Conservation (phyloP, 2,113 vertebrate genomes). For the Hiodon tergisus region DNA sequence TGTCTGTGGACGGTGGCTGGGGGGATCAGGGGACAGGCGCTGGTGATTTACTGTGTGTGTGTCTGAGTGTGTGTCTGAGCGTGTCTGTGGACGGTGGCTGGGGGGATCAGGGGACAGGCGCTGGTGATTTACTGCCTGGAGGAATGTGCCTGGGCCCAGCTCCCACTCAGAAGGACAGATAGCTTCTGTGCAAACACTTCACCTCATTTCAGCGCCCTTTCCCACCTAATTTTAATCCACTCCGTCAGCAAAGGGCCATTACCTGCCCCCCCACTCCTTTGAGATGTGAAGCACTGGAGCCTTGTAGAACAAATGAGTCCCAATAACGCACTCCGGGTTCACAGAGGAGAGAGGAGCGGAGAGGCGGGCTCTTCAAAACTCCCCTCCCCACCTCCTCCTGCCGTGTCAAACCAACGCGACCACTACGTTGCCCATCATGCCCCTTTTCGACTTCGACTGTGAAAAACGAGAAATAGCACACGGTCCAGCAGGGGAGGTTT, state of each 20-base stretch:
- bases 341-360: background rate
- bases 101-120: background rate
- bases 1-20: too few species aligned
- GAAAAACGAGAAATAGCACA: too few species aligned
- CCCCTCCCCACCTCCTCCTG: background rate
- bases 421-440: too few species aligned
- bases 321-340: background rate
- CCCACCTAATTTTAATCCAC: conserved; percentile 20
- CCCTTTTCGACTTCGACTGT: too few species aligned
- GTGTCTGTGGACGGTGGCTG: background rate
- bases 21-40: too few species aligned
- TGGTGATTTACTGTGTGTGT: background rate
- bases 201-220: background rate
- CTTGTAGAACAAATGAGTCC: conserved; percentile 24
- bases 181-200: conserved; percentile 10
- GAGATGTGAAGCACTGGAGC: background rate
- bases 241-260: conserved; percentile 18
- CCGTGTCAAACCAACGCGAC: too few species aligned
- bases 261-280: conserved; percentile 1
- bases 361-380: too few species aligned
- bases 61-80: background rate
- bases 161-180: background rate
- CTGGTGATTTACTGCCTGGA: conserved; percentile 4
- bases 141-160: conserved; percentile 5
- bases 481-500: too few species aligned